Conservation (phyloP, 2,797 vertebrate genomes). For the Oophaga sylvatica region DNA sequence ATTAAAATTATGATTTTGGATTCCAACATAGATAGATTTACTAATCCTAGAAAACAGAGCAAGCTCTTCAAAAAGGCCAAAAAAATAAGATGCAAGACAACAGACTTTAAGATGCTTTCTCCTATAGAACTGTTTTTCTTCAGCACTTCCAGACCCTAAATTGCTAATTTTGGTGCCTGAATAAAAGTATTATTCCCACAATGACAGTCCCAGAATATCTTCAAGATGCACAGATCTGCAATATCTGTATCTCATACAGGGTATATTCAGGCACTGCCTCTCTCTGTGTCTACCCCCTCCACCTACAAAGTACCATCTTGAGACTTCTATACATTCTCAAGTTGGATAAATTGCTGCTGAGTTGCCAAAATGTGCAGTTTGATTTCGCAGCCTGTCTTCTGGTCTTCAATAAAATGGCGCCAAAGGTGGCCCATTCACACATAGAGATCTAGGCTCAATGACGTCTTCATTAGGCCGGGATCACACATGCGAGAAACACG, state of each 20-base stretch:
- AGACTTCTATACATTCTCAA: no score
- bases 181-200: background rate
- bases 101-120: background rate
- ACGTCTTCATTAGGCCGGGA: no score
- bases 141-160: background rate
- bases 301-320: no score
- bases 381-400: no score
- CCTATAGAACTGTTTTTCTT: background rate
- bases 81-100: background rate
- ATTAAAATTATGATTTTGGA: conserved; percentile 2
- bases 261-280: no score
- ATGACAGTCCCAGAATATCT: background rate
- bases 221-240: background rate
- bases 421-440: no score
- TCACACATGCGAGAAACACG: no score
- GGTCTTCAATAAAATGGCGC: no score
- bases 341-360: no score
- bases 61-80: background rate
- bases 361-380: no score
- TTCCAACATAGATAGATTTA: background rate
- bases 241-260: background rate
- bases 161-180: background rate
- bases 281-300: no score
- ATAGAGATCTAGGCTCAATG: no score
- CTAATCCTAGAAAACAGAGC: conserved; percentile 8